Base-by-base conservation (phyloP, 2,797 vertebrate species). In the Spinus pinus region DNA sequence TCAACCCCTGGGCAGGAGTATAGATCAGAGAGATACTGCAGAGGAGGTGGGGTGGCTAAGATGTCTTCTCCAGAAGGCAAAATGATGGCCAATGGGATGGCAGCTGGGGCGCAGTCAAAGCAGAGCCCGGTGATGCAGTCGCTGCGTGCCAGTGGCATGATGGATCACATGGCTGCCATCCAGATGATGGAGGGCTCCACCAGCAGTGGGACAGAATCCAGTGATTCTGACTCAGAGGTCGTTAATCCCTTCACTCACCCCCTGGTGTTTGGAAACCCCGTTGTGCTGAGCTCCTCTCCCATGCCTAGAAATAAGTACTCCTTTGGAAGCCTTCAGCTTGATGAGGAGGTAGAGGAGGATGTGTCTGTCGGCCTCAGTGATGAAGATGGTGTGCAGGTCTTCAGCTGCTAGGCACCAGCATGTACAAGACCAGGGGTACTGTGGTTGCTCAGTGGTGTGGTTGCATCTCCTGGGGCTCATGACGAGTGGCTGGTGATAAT, bases 181-280 rank as follows among this genome's bases (percentile, higher is more conserved):
- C 98, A 98, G 21, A 97, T 99, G 97, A 98, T 98, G 6, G 99
- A 99, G 77, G 98, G 98, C 90, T 98, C 98, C 78, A 98, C 98
- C 25, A 99, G 98, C 93, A 99, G 99, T 9, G 99, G 98, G 15
- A 98, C 99, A 2, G 99, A 99, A 91, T 99, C 99, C 49, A 99
- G 99, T 4, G 99, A 99, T 97, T 99, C 99, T 0, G 99, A 99
- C 96, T 97, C 97, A 0, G 98, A 98, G 51, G 82, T 96, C 81
- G 96, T 94, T 53, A 97, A 97, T 88, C 95, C 98, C 44, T 97
- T 97, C 85, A 96, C 97, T 92, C 98, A 98, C 15, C 95, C 98
- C 14, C 86, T 98, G 31, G 94, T 98, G 67, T 98, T 97, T 31
- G 93, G 97, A 39, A 98, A 98, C 81, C 97, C 98, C 1, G 88